Conservation (phyloP, 2,888 invertebrate genomes). For the Cenopis cana region DNA sequence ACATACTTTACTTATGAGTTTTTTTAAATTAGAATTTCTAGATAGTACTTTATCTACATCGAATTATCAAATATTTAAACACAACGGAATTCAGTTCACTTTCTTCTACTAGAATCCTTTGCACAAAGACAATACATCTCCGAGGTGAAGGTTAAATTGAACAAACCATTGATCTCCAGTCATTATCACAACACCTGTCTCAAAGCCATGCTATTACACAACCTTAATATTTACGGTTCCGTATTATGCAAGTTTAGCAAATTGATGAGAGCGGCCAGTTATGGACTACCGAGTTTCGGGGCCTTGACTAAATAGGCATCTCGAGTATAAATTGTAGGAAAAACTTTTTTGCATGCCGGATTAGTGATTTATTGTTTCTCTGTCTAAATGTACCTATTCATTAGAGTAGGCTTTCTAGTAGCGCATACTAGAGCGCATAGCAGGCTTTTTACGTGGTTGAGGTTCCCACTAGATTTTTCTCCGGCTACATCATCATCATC, state of each 20-base stretch:
- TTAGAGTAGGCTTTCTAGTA: background rate
- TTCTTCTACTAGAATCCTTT: no score
- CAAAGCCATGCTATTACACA: conserved; percentile 19
- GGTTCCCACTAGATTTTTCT: no score
- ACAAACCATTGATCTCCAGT: background rate
- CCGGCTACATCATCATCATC: no score
- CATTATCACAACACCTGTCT: conserved; percentile 33
- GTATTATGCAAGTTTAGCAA: conserved; percentile 33
- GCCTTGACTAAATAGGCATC: conserved; percentile 15
- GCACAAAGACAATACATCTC: background rate
- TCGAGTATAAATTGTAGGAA: background rate
- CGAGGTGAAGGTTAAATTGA: conserved; percentile 18
- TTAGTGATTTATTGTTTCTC: background rate
- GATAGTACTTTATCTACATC: no score
- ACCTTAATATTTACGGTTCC: conserved; percentile 32
- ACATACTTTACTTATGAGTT: no score
- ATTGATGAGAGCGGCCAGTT: conserved; percentile 37
- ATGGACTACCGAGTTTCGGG: conserved; percentile 16
- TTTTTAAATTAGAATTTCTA: no score
- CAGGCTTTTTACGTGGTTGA: no score
- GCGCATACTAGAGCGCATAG: no score
- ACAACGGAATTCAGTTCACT: no score
- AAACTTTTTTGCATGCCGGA: conserved; percentile 8
- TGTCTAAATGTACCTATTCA: background rate
- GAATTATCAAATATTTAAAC: no score